Base-by-base conservation (phyloP, 2,888 invertebrate species). In the Gastracanthus pulcherrimus region DNA sequence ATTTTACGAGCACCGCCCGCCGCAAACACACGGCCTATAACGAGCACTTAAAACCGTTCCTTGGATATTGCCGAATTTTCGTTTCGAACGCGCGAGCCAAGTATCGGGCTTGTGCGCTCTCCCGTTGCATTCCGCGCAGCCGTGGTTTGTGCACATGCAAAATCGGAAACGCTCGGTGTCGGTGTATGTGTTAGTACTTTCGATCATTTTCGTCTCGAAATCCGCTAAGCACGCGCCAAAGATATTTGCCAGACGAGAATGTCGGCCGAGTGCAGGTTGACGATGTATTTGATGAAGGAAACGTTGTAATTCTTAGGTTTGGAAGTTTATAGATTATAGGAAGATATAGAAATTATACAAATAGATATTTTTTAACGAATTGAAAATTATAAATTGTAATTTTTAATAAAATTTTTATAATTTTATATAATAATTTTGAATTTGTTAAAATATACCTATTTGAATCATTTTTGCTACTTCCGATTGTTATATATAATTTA, bases 21-120 rank as follows among this genome's bases (percentile, higher is more conserved):
- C 9, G n/a, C 58, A 60, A 34, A 60, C 51, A 36, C 19, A 60
- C n/a, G n/a, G 31, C 38, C n/a, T n/a, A n/a, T 78, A 55, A 78
- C 64, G 71, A 79, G 74, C 74, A 31, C 41, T 80, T 51, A 51
- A 69, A 51, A 29, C 6, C 36, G n/a, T 31, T 13, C 29, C 31
- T 5, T 36, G 26, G 26, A 38, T 36, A 60, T 60, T 38, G 51
- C 34, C 62, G 80, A 76, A 75, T 75, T 64, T 80, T 75, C 69
- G 70, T 64, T 70, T 64, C 41, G 75, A 6, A 7, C 1, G n/a
- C n/a, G 16, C 70, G 64, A 55, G 75, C 75, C 70, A 80, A 80
- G 60, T 55, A 45, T 7, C 7, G 31, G 7, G n/a, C n/a, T n/a
- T n/a, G n/a, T n/a, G n/a, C 31, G 62, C n/a, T 29, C 23, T n/a